Evolutionary conservation across 1,140 invertebrate genomes (phyloP), one percentile per base, ranked within the genome.

Genomic region (Halesus radiatus): DNA sequence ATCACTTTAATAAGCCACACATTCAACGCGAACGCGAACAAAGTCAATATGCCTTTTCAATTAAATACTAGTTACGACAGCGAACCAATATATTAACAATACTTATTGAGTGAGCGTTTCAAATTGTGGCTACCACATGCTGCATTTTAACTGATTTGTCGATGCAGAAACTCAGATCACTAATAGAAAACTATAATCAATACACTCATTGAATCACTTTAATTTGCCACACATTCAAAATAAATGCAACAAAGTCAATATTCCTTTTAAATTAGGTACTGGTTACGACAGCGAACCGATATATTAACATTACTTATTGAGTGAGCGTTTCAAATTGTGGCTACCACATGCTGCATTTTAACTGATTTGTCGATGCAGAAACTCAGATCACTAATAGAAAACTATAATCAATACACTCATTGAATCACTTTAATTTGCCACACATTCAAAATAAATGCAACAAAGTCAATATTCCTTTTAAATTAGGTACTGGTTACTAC

Each of bases 31-130:
- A 20, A 29, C 13, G 72, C 13, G 18, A 23, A 37, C 10, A 52
- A 54, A n/a, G 72, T 56, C 72, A 74, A 74, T 74, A 74, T 74
- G 50, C 72, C 6, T 74, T n/a, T 74, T 74, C 52, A 74, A 74
- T 74, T 74, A 74, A 1, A 2, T 3, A 6, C 4, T 18, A 20
- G 22, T 23, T 22, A 74, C 20, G n/a, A 70, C 66, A 70, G 29
- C 5, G 8, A 74, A 23, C 50, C 20, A 58, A 74, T 72, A 52
- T 64, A 64, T 64, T 23, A 22, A 64, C 7, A 10, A 2, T 1
- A 62, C 58, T 70, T 16, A 52, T 23, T 1, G 37, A 20, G 18
- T 54, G 53, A 16, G n/a, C 53, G 13, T 54, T 54, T 8, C 13
- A 16, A 54, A 3, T 5, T 20, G 53, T 20, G 3, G 53, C 53